Conservation (phyloP, 1,140 invertebrate species). For the Antheraea mylitta region DNA sequence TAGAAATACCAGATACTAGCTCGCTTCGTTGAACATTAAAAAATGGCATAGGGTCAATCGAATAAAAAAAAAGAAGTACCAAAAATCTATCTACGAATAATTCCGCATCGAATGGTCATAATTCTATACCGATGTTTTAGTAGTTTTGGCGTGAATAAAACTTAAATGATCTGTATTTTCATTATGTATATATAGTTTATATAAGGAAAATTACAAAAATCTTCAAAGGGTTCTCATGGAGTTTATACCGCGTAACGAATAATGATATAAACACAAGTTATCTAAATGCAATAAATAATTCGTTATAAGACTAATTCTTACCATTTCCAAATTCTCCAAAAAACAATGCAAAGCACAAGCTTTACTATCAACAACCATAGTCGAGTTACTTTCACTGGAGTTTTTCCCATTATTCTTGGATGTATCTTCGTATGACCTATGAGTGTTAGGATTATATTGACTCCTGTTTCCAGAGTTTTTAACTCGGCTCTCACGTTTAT, state of each 20-base stretch:
- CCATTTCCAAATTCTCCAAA: conserved; percentile 79
- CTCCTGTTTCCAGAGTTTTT: conserved; percentile 62
- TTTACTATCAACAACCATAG: conserved; percentile 38
- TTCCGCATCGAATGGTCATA: too few relatives aligned
- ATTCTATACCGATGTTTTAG: too few relatives aligned
- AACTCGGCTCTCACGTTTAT: conserved; percentile 44
- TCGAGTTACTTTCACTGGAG: conserved; percentile 45
- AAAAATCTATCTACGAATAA: too few relatives aligned
- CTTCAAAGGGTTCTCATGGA: too few relatives aligned
- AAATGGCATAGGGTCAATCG: too few relatives aligned
- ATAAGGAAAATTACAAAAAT: background rate
- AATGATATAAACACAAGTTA: background rate
- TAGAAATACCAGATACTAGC: too few relatives aligned
- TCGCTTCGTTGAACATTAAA: too few relatives aligned
- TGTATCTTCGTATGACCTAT: conserved; percentile 26
- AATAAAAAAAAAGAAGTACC: too few relatives aligned
- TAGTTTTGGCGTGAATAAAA: too few relatives aligned
- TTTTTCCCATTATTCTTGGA: conserved; percentile 39
- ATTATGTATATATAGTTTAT: too few relatives aligned
- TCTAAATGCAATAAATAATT: background rate
- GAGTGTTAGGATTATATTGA: conserved; percentile 60
- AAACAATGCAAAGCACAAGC: conserved; percentile 79
- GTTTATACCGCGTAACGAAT: too few relatives aligned
- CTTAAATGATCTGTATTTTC: too few relatives aligned
- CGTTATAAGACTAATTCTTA: conserved; percentile 27